A percentile compares a stretch with the other conserved stretches of the same genome.
These are phyloP conservation scores for Spea multiplicata DNA, from an alignment of 2,113 vertebrate species.

Conservation along the genomic window DNA sequence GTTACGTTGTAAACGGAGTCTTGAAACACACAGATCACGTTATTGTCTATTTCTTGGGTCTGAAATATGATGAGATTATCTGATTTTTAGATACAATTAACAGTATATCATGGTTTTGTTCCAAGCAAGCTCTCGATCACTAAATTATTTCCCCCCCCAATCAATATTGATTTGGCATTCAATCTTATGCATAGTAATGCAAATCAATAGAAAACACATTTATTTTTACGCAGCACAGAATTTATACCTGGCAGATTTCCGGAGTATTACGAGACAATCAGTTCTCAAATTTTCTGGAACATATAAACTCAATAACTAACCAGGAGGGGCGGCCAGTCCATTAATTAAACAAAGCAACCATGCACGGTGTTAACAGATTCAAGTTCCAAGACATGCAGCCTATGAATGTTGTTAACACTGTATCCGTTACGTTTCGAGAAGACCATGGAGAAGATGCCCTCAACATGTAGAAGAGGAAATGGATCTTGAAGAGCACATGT, in stretches of 20 bases:
- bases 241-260: not conserved
- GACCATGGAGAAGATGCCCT: too few relatives aligned
- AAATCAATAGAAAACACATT: conserved; percentile 27
- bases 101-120: conserved; percentile 65
- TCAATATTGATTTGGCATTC: conserved; percentile 60
- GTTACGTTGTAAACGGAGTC: conserved; percentile 63
- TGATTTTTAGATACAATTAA: conserved; percentile 65
- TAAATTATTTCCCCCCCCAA: conserved; percentile 62
- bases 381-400: too few relatives aligned
- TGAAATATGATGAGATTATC: conserved; percentile 59
- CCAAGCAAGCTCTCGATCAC: conserved; percentile 54
- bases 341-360: too few relatives aligned
- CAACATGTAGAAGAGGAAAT: not conserved
- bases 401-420: too few relatives aligned
- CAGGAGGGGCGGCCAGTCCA: too few relatives aligned
- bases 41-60: conserved; percentile 54
- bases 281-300: not conserved
- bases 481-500: not conserved
- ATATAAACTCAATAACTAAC: too few relatives aligned
- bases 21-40: conserved; percentile 57
- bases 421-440: too few relatives aligned
- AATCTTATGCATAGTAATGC: conserved; percentile 52
- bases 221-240: conserved; percentile 3
- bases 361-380: too few relatives aligned
- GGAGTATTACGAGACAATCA: not conserved